phyloP scores from a whole-genome alignment of 2,797 vertebrate species.

The Thalassophryne amazonica region DNA sequence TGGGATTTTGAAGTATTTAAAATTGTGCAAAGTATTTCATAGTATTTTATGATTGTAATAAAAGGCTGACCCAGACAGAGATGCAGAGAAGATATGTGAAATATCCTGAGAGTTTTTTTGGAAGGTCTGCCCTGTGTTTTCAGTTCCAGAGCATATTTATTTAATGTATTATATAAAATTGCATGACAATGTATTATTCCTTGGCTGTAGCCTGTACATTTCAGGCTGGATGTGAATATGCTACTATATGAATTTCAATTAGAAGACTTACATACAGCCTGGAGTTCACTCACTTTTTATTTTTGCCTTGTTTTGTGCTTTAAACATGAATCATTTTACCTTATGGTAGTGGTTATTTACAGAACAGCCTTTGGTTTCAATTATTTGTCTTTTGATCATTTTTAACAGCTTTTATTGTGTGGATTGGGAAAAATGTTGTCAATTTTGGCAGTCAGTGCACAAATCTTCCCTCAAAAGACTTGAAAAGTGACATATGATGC shows the following conservation, averaged over 20 bases:
- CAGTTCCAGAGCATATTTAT: constrained; percentile 4
- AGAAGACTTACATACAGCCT: background rate
- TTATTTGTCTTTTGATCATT: constrained; percentile 32
- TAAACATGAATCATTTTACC: constrained; percentile 16
- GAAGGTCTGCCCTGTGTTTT: background rate
- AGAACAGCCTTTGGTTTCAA: constrained; percentile 43
- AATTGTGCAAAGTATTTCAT: constrained; percentile 14
- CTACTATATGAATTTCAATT: background rate
- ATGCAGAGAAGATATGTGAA: constrained; percentile 16
- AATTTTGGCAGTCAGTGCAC: constrained; percentile 24
- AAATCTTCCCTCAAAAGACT: constrained; percentile 28
- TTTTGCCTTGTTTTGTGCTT: constrained; percentile 30
- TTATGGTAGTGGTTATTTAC: constrained; percentile 22
- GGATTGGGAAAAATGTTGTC: constrained; percentile 25
- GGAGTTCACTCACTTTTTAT: too few species aligned
- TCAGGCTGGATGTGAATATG: background rate
- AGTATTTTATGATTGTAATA: constrained; percentile 32
- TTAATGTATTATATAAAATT: background rate
- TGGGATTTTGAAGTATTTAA: constrained; percentile 13
- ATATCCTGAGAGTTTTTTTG: constrained; percentile 29
- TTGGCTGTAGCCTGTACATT: background rate
- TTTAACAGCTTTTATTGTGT: constrained; percentile 35
- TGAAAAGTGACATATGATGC: constrained; percentile 44
- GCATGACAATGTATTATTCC: constrained; percentile 5
- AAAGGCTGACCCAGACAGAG: constrained; percentile 17